Evolutionary conservation across 2,797 vertebrate species (phyloP), one percentile per base, ranked within the genome.

Genomic region (Sebastes kiyomatsui): DNA sequence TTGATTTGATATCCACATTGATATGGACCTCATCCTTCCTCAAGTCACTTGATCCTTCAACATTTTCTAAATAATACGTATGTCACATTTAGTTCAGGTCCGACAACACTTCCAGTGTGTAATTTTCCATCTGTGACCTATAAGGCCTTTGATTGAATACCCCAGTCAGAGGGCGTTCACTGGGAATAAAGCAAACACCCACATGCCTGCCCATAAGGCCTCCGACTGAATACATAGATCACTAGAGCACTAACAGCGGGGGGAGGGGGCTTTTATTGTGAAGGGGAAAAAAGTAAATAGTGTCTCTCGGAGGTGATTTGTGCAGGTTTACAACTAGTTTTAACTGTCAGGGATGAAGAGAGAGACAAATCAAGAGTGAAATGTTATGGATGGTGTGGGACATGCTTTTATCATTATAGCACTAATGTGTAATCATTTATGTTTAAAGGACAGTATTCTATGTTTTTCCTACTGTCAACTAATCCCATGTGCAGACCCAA

Each of bases 111-210:
- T 46, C 18, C 52, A 42, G 23, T 59, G 74, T 72, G 68, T 62
- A 25, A 62, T 58, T 67, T 33, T 73, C 52, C 35, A 18, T 65
- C 75, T 62, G 52, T 42, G 30, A 54, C 59, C 58, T 70, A 30
- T 59, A 30, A 42, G n/a, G 58, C 23, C 30, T 78, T 78, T 64
- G 58, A 58, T 64, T 66, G 60, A 65, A 70, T 16, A 7, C 18
- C 52, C 32, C 20, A 38, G 70, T 79, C 52, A 25, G 12, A 58
- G 25, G 8, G 35, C 52, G 58, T 42, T 38, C 60, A 58, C 33
- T 27, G 52, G 54, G 67, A 77, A 55, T 67, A 46, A 77, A 72
- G 58, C 49, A 77, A 74, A 64, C 65, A 28, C 10, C 25, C 58
- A 42, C 64, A 65, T 54, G 27, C 3, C 23, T 55, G 28, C 67